These are phyloP conservation scores for Coecobrya sp. DNA, from an alignment of 2,888 invertebrate genomes.

Conservation along the genomic window DNA sequence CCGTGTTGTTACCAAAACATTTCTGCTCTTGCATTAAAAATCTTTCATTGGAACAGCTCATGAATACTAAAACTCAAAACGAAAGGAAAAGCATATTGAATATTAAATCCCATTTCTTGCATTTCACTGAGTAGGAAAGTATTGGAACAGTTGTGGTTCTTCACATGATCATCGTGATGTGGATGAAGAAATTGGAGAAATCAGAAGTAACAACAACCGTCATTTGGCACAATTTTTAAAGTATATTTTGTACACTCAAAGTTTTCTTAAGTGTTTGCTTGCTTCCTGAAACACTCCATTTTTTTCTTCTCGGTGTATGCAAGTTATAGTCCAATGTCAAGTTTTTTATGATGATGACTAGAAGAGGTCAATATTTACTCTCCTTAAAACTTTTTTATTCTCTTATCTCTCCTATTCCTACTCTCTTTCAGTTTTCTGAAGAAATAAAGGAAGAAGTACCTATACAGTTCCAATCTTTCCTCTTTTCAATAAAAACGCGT, in stretches of 20 bases:
- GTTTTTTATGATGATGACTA: conserved; percentile 58
- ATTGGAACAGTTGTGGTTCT: conserved; percentile 57
- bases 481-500: conserved; percentile 42
- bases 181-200: neutral
- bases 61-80: conserved; percentile 45
- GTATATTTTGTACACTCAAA: neutral
- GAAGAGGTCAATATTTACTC: conserved; percentile 76
- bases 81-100: conserved; percentile 10
- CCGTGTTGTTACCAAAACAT: neutral
- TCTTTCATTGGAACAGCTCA: conserved; percentile 26
- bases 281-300: neutral
- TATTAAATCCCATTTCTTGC: conserved; percentile 60
- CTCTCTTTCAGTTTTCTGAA: conserved; percentile 64
- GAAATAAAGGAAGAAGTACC: conserved; percentile 6
- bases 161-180: conserved; percentile 44
- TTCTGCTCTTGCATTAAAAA: conserved; percentile 10
- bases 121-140: conserved; percentile 53
- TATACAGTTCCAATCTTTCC: neutral
- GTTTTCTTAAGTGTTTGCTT: neutral
- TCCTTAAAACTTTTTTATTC: conserved; percentile 45
- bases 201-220: conserved; percentile 14
- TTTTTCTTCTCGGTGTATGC: neutral
- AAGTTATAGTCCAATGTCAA: conserved; percentile 19
- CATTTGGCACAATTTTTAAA: conserved; percentile 13
- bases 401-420: neutral